Percentiles rank a stretch among this genome's conserved stretches.
Conservation (phyloP, 1,140 invertebrate genomes). For the Sitobion miscanthi region DNA sequence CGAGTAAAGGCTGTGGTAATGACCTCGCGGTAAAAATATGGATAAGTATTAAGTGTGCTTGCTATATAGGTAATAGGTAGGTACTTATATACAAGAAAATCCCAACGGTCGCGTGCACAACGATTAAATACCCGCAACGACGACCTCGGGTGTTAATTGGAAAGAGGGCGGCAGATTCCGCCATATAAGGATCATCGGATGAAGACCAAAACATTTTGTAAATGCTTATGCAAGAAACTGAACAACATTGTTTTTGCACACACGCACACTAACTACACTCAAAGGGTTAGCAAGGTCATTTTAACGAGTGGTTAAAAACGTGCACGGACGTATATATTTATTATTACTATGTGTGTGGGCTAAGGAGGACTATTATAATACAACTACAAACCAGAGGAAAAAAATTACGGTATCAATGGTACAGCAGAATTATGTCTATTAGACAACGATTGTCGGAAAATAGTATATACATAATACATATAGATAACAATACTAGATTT, state of each 20-base stretch:
- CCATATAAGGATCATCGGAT: not conserved
- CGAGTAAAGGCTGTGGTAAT: not conserved
- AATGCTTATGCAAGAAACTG: not conserved
- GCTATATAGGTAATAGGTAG: not conserved
- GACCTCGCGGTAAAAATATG: not conserved
- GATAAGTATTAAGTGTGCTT: not conserved
- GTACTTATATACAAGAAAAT: not conserved
- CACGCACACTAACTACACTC: not conserved
- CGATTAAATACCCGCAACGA: not conserved
- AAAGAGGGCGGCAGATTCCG: not conserved
- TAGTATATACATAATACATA: not conserved
- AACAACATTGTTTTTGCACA: constrained; percentile 29
- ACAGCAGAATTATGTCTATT: not conserved
- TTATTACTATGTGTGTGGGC: constrained; percentile 6
- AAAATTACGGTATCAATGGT: constrained; percentile 7
- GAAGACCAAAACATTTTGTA: not conserved
- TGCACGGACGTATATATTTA: not conserved
- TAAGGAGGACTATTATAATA: not conserved
- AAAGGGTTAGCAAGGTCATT: constrained; percentile 47
- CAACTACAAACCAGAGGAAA: not conserved
- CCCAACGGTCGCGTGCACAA: not conserved
- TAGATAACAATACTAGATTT: not conserved
- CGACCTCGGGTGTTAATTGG: constrained; percentile 4
- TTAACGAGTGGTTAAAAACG: constrained; percentile 23
- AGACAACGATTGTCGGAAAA: constrained; percentile 7